These are phyloP conservation scores for Aricia agestis DNA, from an alignment of 1,140 invertebrate species.

Conservation along the genomic window DNA sequence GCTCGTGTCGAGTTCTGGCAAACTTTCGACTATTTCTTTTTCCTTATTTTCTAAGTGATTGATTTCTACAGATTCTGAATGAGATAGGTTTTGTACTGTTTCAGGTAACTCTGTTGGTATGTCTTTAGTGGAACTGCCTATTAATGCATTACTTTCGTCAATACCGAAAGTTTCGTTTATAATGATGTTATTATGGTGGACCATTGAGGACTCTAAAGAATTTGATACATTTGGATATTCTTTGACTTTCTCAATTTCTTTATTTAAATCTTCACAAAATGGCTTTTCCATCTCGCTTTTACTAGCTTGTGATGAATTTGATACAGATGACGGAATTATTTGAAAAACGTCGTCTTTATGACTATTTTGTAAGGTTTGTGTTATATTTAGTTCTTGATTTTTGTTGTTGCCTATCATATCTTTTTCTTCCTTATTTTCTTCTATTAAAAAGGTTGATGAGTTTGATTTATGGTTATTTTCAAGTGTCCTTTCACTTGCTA, in stretches of 20 bases:
- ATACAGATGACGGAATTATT: neutral
- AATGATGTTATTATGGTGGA: neutral
- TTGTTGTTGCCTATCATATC: neutral
- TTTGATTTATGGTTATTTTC: neutral
- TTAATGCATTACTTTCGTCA: neutral
- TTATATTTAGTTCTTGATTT: neutral
- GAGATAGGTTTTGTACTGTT: constrained; percentile 37
- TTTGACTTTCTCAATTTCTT: neutral
- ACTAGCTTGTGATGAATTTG: constrained; percentile 3
- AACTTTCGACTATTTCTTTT: neutral
- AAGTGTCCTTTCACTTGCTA: neutral
- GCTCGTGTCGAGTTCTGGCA: neutral
- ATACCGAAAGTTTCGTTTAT: constrained; percentile 15
- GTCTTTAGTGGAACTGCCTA: neutral
- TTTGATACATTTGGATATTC: neutral
- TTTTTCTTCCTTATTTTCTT: neutral
- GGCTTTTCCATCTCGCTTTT: neutral
- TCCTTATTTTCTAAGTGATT: constrained; percentile 10
- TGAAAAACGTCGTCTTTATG: neutral
- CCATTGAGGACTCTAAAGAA: neutral
- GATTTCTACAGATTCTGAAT: constrained; percentile 3
- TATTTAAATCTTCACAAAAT: neutral
- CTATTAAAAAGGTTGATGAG: neutral
- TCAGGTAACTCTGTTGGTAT: constrained; percentile 31
- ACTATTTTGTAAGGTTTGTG: neutral